Conservation (phyloP, 2,888 invertebrate species). For the Cabera pusaria region DNA sequence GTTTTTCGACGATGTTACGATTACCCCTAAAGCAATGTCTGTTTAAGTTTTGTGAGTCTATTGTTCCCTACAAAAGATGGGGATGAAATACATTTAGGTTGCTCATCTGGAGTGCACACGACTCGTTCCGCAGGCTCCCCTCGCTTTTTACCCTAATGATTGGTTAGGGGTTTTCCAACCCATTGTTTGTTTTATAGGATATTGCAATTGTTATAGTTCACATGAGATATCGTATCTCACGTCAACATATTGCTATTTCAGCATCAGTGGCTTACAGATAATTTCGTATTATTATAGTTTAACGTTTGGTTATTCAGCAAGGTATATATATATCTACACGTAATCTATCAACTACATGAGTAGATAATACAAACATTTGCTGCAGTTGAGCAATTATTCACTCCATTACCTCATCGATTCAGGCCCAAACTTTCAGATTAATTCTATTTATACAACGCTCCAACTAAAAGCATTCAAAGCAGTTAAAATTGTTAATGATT, state of each 20-base stretch:
- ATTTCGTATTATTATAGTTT: no score
- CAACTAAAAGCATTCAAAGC: conserved; percentile 2
- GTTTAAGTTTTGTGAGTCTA: conserved; percentile 17
- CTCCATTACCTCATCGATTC: no score
- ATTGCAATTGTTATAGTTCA: conserved; percentile 34
- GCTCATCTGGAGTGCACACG: conserved; percentile 57
- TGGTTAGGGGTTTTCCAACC: conserved; percentile 58
- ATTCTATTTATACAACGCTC: no score
- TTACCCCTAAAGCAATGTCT: conserved; percentile 16
- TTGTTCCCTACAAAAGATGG: conserved; percentile 33
- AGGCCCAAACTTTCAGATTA: no score
- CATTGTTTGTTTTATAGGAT: conserved; percentile 62
- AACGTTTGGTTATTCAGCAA: no score
- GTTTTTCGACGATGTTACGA: conserved; percentile 8
- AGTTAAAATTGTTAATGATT: conserved; percentile 1
- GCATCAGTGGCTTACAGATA: neutral
- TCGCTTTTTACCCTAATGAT: conserved; percentile 64
- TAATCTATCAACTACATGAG: no score
- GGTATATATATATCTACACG: no score
- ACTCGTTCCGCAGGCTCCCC: conserved; percentile 41
- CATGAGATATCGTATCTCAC: conserved; percentile 18
- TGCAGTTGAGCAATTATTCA: no score
- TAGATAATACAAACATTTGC: no score
- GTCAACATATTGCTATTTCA: conserved; percentile 10
- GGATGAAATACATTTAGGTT: conserved; percentile 53